Evolutionary conservation across 2,113 vertebrate genomes (phyloP).

Genomic region (Otolemur garnettii): DNA sequence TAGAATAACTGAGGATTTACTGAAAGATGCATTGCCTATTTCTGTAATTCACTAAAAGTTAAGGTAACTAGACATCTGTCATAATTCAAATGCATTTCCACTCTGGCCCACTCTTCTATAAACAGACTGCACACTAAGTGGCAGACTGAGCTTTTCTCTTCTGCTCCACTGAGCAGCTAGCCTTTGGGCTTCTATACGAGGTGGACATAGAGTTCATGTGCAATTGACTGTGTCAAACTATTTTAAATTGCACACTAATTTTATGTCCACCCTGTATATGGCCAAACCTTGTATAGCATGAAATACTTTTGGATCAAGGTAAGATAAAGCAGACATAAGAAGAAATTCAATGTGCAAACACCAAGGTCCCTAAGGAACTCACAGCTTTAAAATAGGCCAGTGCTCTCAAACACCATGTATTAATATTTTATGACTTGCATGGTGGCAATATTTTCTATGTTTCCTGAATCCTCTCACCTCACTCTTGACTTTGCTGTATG

Average conservation of each 20-base stretch:
- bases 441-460: not conserved
- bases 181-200: not conserved
- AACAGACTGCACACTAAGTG: not conserved
- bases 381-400: not conserved
- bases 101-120: not conserved
- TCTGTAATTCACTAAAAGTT: slow-evolving; percentile 36
- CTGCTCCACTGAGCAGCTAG: not conserved
- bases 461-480: not conserved
- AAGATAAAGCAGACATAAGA: not conserved
- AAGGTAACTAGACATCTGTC: slow-evolving; percentile 34
- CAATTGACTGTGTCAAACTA: too few relatives aligned
- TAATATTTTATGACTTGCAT: not conserved
- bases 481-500: not conserved
- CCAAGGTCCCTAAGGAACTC: not conserved
- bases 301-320: not conserved
- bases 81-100: slow-evolving; percentile 53
- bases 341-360: not conserved
- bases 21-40: slow-evolving; percentile 55
- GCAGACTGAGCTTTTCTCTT: not conserved
- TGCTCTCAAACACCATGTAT: not conserved
- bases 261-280: not conserved
- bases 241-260: too few relatives aligned
- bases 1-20: slow-evolving; percentile 33
- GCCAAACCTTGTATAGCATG: not conserved
- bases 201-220: too few relatives aligned